Base-by-base conservation (phyloP, 2,888 invertebrate genomes). In the Caenorhabditis sp. region DNA sequence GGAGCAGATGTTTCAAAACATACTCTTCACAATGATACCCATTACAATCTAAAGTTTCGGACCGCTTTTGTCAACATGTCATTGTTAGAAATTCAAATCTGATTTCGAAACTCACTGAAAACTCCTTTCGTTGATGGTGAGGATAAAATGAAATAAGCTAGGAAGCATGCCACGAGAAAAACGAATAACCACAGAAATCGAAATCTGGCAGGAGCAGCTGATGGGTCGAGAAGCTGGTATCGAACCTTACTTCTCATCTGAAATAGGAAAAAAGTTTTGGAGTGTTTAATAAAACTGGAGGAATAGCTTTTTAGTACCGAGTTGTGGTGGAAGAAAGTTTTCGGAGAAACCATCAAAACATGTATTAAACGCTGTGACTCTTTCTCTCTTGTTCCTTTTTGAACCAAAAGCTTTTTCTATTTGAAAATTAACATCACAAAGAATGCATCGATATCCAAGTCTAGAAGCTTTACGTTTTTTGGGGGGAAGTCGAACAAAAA, bases 211-310 rank as follows among this genome's bases (percentile, higher is more conserved):
- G 80, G 54, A 19, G 74, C 41, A 28, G 12, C 24, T 5, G 63
- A 49, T 4, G 63, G 56, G n/a, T 81, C 81, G 16, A 81, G 58
- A 16, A 75, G 70, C 14, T 81, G 81, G 47, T 81, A 81, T 22
- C 64, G 54, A 1, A 81, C 38, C 47, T 81, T 81, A 28, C 70
- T 75, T 4, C 75, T 54, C 81, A 81, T 81, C 64, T 79, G 68
- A 26, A 74, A 54, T 24, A n/a, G n/a, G n/a, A n/a, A n/a, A n/a
- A n/a, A n/a, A n/a, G n/a, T n/a, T n/a, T n/a, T n/a, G n/a, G n/a
- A n/a, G n/a, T n/a, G n/a, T n/a, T n/a, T n/a, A n/a, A n/a, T n/a
- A n/a, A n/a, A 19, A 38, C 24, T 22, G 6, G 38, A 35, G 35
- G 31, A 22, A 61, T 41, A 12, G 38, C 12, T 38, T 38, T 38